phyloP scores from a whole-genome alignment of 2,797 vertebrate genomes.

The Jordanella pulchra region DNA sequence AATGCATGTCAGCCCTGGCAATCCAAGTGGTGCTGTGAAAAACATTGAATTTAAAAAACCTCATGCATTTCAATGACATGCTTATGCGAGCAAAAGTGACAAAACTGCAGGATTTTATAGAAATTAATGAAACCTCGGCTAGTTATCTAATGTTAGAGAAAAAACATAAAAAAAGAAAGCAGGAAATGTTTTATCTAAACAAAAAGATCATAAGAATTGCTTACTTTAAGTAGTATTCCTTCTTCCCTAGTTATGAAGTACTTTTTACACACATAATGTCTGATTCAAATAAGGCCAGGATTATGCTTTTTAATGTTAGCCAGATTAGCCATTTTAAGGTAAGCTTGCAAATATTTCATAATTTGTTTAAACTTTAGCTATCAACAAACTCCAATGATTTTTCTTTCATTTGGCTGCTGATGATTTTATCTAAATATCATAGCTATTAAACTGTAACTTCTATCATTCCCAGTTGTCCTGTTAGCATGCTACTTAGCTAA shows the following conservation, averaged over 20 bases:
- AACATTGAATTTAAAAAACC: background rate
- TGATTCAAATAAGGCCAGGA: background rate
- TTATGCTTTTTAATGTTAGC: background rate
- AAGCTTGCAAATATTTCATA: background rate
- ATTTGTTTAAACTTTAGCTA: too few species aligned
- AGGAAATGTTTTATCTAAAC: background rate
- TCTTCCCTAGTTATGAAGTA: background rate
- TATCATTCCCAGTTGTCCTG: background rate
- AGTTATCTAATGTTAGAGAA: background rate
- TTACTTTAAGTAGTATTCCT: background rate
- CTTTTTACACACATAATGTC: background rate
- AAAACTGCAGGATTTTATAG: background rate
- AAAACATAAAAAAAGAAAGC: background rate
- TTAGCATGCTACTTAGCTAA: background rate
- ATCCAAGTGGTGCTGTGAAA: background rate
- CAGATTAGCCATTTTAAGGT: background rate
- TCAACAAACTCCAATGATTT: background rate
- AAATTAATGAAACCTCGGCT: background rate
- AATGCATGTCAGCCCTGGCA: slow-evolving; percentile 18
- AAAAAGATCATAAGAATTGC: background rate
- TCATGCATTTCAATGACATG: too few species aligned
- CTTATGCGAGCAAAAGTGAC: background rate
- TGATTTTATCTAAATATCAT: background rate
- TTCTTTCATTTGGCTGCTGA: background rate
- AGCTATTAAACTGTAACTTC: background rate